Evolutionary conservation across 2,113 vertebrate genomes (phyloP).

Genomic region (Chaetorhynchus papuensis): DNA sequence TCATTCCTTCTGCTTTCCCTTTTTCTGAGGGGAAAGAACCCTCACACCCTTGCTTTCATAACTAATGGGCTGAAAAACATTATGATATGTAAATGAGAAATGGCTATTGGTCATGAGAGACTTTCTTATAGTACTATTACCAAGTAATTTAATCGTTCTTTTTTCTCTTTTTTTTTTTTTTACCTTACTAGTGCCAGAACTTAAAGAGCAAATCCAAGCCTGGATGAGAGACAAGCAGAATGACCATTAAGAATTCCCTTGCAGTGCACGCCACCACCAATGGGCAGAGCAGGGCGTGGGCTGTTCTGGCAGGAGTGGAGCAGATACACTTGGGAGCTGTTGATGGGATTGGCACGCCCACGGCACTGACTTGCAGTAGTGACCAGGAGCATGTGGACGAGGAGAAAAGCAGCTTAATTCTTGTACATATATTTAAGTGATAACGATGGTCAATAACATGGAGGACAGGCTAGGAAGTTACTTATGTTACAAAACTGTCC

Average conservation of each 20-base stretch:
- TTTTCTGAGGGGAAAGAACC: not conserved
- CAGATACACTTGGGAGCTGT: not conserved
- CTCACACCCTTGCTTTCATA: not conserved
- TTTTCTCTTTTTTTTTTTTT: not conserved
- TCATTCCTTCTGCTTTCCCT: not conserved
- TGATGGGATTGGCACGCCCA: not conserved
- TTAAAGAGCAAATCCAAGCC: conserved; percentile 93
- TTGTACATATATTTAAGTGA: conserved; percentile 84
- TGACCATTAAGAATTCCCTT: conserved; percentile 69
- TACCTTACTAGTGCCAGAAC: conserved; percentile 83
- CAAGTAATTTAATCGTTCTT: not conserved
- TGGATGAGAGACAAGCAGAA: conserved; percentile 98
- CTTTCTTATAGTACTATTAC: not conserved
- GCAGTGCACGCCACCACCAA: not conserved
- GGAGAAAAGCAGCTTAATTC: conserved; percentile 59
- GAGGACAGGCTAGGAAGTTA: conserved; percentile 62
- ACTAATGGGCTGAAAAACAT: not conserved
- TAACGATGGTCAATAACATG: conserved; percentile 60
- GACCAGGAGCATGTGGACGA: not conserved
- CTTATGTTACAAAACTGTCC: conserved; percentile 61
- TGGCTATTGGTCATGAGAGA: rapidly evolving
- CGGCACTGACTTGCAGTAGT: not conserved
- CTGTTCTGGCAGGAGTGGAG: not conserved
- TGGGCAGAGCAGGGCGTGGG: not conserved
- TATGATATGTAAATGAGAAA: not conserved